phyloP scores from a whole-genome alignment of 2,888 invertebrate species.

The Meta bourneti region DNA sequence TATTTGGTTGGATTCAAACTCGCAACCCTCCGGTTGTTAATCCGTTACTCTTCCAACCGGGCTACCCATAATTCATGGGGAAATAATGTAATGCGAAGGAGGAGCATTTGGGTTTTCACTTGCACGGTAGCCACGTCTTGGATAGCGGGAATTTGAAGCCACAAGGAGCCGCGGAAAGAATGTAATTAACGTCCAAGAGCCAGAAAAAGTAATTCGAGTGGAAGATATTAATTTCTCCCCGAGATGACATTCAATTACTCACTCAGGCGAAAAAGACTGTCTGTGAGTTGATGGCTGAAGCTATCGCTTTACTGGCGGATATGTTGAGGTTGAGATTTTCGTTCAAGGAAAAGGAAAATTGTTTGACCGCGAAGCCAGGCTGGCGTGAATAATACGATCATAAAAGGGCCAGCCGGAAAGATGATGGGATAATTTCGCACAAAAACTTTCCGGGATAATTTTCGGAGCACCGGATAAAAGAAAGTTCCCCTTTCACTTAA shows the following conservation, averaged over 20 bases:
- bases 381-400: constrained; percentile 34
- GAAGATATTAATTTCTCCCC: constrained; percentile 35
- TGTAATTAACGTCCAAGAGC: constrained; percentile 40
- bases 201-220: constrained; percentile 22
- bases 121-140: too few relatives aligned
- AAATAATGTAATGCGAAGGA: too few relatives aligned
- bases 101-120: too few relatives aligned
- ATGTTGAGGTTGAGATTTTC: constrained; percentile 27
- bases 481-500: too few relatives aligned
- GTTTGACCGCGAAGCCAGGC: constrained; percentile 19
- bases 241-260: constrained; percentile 47
- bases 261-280: background rate
- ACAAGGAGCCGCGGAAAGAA: background rate
- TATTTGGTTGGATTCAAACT: too few relatives aligned
- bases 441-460: background rate
- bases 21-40: too few relatives aligned
- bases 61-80: too few relatives aligned
- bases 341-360: constrained; percentile 4
- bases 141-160: too few relatives aligned
- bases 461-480: background rate
- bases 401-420: background rate
- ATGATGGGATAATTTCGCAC: constrained; percentile 22
- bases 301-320: background rate
- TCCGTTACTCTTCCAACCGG: too few relatives aligned
- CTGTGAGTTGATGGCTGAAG: background rate